These are phyloP conservation scores for Spea hammondii DNA, from an alignment of 2,797 vertebrate species.

Conservation along the genomic window DNA sequence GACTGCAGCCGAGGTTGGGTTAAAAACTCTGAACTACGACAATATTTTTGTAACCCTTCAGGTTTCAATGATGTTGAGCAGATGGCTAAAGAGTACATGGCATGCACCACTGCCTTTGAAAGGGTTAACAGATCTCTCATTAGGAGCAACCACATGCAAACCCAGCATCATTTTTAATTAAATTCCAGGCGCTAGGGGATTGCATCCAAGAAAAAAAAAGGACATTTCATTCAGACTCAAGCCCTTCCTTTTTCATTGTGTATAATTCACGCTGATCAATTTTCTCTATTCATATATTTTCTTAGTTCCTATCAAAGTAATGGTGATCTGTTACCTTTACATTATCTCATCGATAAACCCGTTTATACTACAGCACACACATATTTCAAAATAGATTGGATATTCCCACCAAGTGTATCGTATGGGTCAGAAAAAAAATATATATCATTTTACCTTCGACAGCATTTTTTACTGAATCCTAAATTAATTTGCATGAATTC, in stretches of 20 bases:
- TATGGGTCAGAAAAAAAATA: no score
- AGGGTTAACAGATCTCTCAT: constrained; percentile 31
- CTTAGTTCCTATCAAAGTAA: neutral
- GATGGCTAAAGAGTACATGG: neutral
- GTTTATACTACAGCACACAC: no score
- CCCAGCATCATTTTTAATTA: constrained; percentile 48
- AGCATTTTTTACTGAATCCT: no score
- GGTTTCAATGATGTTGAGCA: neutral
- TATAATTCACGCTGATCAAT: neutral
- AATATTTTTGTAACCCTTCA: neutral
- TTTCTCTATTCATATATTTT: neutral
- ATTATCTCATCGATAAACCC: no score
- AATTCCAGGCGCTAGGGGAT: constrained; percentile 44
- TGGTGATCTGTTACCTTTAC: no score
- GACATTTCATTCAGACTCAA: constrained; percentile 30
- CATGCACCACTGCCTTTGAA: neutral
- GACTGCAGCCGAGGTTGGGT: neutral
- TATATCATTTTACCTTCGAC: no score
- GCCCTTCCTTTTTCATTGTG: constrained; percentile 3
- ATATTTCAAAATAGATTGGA: no score
- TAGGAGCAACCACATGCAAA: constrained; percentile 39
- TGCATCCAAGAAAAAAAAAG: constrained; percentile 31
- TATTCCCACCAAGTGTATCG: no score
- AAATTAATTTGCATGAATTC: no score
- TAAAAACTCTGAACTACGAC: neutral